Evolutionary conservation across 2,888 invertebrate species (phyloP).

Genomic region (Mellilla xanthometata): DNA sequence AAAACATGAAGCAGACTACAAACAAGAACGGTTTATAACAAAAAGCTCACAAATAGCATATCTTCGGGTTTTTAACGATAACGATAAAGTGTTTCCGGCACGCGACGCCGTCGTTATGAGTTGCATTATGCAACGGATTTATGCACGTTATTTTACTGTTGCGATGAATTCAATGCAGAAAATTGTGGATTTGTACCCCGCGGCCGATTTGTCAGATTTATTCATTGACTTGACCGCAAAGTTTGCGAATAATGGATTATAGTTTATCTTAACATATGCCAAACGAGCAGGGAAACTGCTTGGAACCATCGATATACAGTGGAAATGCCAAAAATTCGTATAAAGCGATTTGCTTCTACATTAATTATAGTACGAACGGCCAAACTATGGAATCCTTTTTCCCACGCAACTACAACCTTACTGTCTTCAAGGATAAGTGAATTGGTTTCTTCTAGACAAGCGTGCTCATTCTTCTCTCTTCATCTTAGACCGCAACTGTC

Average conservation of each 20-base stretch:
- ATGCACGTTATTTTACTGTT: conserved; percentile 21
- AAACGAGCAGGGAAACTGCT: no score
- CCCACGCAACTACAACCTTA: no score
- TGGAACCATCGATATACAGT: no score
- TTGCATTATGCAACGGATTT: conserved; percentile 21
- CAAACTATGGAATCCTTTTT: no score
- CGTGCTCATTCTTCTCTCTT: no score
- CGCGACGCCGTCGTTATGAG: conserved; percentile 24
- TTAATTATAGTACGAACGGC: no score
- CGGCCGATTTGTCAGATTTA: not conserved
- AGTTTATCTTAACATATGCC: no score
- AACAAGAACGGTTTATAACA: conserved; percentile 13
- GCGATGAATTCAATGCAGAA: conserved; percentile 11
- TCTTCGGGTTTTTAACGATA: conserved; percentile 22
- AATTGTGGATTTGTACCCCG: not conserved
- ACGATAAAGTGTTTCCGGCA: conserved; percentile 21
- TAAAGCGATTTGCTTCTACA: no score
- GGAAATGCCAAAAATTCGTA: no score
- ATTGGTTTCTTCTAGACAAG: no score
- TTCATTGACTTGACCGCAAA: not conserved
- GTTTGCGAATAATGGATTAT: conserved; percentile 1
- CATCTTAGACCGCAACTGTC: no score
- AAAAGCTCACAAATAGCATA: conserved; percentile 22
- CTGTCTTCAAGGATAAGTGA: no score
- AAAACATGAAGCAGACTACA: conserved; percentile 18